These are phyloP conservation scores for Prunella himalayana DNA, from an alignment of 2,113 vertebrate species.

Conservation along the genomic window DNA sequence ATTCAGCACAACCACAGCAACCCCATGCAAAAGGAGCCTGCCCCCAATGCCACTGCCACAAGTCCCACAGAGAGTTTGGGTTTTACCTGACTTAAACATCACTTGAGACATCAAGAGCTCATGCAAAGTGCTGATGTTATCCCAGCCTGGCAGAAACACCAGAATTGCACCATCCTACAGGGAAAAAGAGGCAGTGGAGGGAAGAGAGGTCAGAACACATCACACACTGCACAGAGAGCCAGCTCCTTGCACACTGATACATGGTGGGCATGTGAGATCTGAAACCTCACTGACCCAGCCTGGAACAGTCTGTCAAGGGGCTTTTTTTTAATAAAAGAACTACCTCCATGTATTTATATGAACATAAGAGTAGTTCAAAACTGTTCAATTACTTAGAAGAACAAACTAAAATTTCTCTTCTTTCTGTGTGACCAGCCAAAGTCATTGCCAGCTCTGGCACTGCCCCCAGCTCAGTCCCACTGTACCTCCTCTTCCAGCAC, in stretches of 20 bases:
- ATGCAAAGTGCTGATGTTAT: constrained; percentile 92
- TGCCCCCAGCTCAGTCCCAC: not conserved
- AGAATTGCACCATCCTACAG: constrained; percentile 92
- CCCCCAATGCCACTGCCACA: not conserved
- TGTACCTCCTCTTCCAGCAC: constrained; percentile 87
- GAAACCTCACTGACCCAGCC: not conserved
- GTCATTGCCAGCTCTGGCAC: not conserved
- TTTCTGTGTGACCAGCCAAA: not conserved
- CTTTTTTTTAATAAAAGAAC: not conserved
- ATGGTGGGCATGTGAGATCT: not conserved
- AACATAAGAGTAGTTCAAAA: not conserved
- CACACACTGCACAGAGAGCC: not conserved
- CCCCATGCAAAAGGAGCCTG: not conserved
- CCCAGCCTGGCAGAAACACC: constrained; percentile 97
- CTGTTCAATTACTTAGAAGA: not conserved
- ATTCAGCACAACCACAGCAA: not conserved
- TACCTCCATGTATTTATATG: not conserved
- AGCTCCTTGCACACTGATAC: not conserved
- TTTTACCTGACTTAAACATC: constrained; percentile 94
- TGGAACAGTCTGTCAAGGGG: not conserved
- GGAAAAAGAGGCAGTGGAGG: not conserved
- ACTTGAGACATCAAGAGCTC: constrained; percentile 90
- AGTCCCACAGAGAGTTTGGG: not conserved
- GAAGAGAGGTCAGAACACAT: not conserved
- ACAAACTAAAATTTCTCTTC: not conserved